Conservation (phyloP, 2,797 vertebrate species). For the Anabas testudineus region DNA sequence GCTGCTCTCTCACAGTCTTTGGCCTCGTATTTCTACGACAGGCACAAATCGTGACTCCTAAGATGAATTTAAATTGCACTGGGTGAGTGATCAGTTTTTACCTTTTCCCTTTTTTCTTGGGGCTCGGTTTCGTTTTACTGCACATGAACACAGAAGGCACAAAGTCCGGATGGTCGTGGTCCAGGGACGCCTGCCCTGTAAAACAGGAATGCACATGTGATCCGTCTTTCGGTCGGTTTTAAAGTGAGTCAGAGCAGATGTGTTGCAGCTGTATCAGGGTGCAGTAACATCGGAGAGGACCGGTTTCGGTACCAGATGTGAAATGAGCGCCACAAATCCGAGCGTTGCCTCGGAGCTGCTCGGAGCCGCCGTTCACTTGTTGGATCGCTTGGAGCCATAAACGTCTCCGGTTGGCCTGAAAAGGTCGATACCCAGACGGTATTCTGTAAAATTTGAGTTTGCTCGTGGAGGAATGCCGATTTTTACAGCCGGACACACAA, state of each 20-base stretch:
- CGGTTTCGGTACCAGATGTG: constrained; percentile 45
- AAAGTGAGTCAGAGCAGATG: too few species aligned
- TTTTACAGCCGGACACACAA: constrained; percentile 60
- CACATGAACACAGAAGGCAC: constrained; percentile 64
- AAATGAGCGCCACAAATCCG: constrained; percentile 73
- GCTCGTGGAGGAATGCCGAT: neutral
- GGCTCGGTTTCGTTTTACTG: accelerated
- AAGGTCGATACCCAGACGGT: constrained; percentile 21
- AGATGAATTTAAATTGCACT: too few species aligned
- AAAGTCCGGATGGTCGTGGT: constrained; percentile 51
- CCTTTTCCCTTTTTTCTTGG: constrained; percentile 20
- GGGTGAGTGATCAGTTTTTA: constrained; percentile 8
- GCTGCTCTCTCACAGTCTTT: too few species aligned
- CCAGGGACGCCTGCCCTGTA: constrained; percentile 54
- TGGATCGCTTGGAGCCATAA: constrained; percentile 57
- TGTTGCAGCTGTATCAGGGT: neutral
- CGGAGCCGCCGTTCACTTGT: constrained; percentile 23
- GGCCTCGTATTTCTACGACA: too few species aligned
- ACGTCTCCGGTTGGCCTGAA: constrained; percentile 41
- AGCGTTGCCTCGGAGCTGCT: neutral
- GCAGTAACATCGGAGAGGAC: accelerated
- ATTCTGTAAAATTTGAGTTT: constrained; percentile 49
- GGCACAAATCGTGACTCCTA: too few species aligned
- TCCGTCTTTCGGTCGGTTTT: neutral
- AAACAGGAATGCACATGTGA: neutral